phyloP scores from a whole-genome alignment of 1,140 invertebrate species.

The Lutraria rhynchaena region DNA sequence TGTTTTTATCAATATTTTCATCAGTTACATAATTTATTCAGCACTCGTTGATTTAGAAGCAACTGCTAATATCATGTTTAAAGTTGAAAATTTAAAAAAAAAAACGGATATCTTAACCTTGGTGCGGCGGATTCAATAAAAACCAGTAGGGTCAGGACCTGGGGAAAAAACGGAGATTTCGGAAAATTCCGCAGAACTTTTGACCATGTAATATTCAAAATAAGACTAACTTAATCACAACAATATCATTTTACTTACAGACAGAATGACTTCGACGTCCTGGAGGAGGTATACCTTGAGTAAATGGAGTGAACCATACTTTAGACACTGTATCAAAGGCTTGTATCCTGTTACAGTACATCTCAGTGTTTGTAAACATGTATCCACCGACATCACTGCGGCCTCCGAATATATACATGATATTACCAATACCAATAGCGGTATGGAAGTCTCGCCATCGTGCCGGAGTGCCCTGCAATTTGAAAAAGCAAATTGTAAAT shows the following conservation, averaged over 20 bases:
- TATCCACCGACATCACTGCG: slow-evolving; percentile 87
- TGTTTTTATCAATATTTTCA: too few relatives aligned
- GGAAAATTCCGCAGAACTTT: too few relatives aligned
- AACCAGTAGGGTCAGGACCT: too few relatives aligned
- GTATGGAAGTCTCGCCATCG: slow-evolving; percentile 93
- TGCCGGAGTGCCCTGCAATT: slow-evolving; percentile 84
- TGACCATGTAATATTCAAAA: too few relatives aligned
- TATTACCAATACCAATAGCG: slow-evolving; percentile 87
- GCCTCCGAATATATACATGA: slow-evolving; percentile 94
- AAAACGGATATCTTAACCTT: too few relatives aligned
- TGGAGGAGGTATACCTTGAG: slow-evolving; percentile 85
- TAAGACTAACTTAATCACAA: too few relatives aligned
- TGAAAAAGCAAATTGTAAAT: neutral
- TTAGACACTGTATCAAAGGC: slow-evolving; percentile 88
- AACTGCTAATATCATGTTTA: too few relatives aligned
- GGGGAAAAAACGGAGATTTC: too few relatives aligned
- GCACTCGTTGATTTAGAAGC: too few relatives aligned
- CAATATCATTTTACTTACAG: slow-evolving; percentile 85
- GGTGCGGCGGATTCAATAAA: too few relatives aligned
- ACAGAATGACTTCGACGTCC: slow-evolving; percentile 94
- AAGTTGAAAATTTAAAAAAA: too few relatives aligned
- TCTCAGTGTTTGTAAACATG: slow-evolving; percentile 86
- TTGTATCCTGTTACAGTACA: slow-evolving; percentile 90
- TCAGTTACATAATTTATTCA: too few relatives aligned
- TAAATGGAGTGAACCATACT: slow-evolving; percentile 86